Percentiles rank a stretch among this genome's conserved stretches.
phyloP scores from a whole-genome alignment of 2,113 vertebrate genomes.

The Lichenostomus cassidix region DNA sequence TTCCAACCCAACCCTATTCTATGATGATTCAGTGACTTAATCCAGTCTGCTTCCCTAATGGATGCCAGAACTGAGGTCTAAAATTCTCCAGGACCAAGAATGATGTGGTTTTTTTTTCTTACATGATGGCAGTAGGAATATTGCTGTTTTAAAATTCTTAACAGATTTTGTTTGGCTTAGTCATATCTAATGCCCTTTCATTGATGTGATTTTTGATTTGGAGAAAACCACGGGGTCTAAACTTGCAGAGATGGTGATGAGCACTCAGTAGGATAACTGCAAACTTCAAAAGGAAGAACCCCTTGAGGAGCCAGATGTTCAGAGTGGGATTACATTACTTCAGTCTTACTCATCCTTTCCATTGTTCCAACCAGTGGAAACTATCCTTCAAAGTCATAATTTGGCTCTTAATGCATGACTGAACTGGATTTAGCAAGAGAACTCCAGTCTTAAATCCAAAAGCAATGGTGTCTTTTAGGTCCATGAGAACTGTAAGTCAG shows the following conservation, averaged over 20 bases:
- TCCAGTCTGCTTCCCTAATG: not conserved
- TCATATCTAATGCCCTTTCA: not conserved
- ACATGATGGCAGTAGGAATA: not conserved
- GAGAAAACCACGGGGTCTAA: not conserved
- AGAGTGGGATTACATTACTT: not conserved
- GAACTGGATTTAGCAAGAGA: not conserved
- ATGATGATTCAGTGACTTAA: not conserved
- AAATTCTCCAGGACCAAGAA: not conserved
- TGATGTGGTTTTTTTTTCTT: not conserved
- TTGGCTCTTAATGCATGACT: not conserved
- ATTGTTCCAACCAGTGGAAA: not conserved
- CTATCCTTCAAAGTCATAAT: not conserved
- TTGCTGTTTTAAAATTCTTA: not conserved
- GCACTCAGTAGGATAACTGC: not conserved
- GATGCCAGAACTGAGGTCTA: not conserved
- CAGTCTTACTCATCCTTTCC: not conserved
- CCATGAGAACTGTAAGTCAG: not conserved
- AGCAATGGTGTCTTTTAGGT: not conserved
- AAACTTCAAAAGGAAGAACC: not conserved
- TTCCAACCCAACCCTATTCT: not conserved
- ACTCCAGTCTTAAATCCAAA: not conserved
- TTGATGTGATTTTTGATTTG: not conserved
- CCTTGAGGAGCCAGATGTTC: not conserved
- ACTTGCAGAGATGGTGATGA: not conserved
- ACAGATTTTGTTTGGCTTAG: not conserved